Evolutionary conservation across 2,113 vertebrate species (phyloP), one percentile per base, ranked within the genome.

Genomic region (Vicugna pacos): DNA sequence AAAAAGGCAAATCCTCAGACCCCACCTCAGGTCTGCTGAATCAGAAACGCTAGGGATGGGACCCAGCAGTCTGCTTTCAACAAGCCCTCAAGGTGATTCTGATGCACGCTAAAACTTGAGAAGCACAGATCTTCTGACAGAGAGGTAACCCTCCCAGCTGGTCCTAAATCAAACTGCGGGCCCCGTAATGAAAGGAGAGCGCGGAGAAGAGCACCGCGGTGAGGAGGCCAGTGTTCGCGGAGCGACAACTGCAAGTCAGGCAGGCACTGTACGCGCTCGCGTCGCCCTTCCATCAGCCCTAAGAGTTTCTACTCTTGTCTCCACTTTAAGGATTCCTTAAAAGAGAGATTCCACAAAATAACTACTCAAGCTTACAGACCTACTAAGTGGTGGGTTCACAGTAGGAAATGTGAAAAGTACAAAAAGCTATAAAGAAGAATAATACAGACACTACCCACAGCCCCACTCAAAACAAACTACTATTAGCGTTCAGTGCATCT

Each of bases 391-490:
- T 80, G n/a, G 72, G 52, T n/a, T 76, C 42, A 67, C 13, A 54
- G 32, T 30, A 83, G 20, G 30, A 89, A 62, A 89, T 42, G 38
- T 75, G 50, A 56, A 75, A 91, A 76, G 46, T 75, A 75, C 2
- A 80, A 89, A n/a, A 65, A 65, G 1, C 82, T 81, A 67, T 48
- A 81, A 76, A 92, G 35, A 95, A 85, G 26, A 95, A 65, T 20
- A 94, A 62, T 12, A 26, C 26, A 73, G 17, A 30, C 81, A 70
- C 72, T 64, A 35, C 20, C 20, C 19, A 82, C 7, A 60, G 60
- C 5, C 17, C 6, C 6, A 8, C 30, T 65, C 28, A 42, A 83
- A 87, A 64, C 24, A 50, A 70, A 80, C 28, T 14, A 64, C n/a
- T 67, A 20, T 12, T 76, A 75, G 60, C 16, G 65, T 16, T 62